A percentile compares a stretch with the other conserved stretches of the same genome.
These are phyloP conservation scores for Pseudanteris insignis DNA, from an alignment of 2,888 invertebrate species.

Conservation along the genomic window DNA sequence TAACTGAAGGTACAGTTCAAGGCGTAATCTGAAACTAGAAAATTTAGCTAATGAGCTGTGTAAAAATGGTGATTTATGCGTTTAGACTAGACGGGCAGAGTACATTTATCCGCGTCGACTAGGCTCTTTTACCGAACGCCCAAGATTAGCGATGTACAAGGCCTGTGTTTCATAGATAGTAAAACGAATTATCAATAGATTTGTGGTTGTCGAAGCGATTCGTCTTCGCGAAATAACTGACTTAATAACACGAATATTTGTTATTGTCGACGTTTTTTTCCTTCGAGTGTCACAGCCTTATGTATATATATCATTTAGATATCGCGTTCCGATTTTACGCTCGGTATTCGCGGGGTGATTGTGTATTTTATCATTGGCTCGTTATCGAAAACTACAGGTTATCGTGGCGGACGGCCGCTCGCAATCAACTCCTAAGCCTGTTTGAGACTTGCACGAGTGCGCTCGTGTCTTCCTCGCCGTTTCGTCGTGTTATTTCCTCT, in stretches of 20 bases:
- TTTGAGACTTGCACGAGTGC: slow-evolving; percentile 24
- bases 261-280: slow-evolving; percentile 16
- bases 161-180: slow-evolving; percentile 31
- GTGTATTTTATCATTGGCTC: slow-evolving; percentile 37
- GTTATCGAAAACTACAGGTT: slow-evolving; percentile 42
- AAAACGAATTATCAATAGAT: slow-evolving; percentile 33
- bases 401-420: slow-evolving; percentile 29
- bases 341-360: slow-evolving; percentile 9
- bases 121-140: slow-evolving; percentile 2
- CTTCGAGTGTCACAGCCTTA: slow-evolving; percentile 27
- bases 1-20: slow-evolving; percentile 21
- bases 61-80: slow-evolving; percentile 22
- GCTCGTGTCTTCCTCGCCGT: slow-evolving; percentile 27
- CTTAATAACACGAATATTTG: slow-evolving; percentile 35
- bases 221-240: slow-evolving; percentile 25
- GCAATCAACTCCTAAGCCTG: slow-evolving; percentile 41
- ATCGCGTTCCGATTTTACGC: slow-evolving; percentile 28
- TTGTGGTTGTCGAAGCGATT: slow-evolving; percentile 7
- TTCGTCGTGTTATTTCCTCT: slow-evolving; percentile 14
- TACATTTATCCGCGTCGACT: slow-evolving; percentile 6
- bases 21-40: slow-evolving; percentile 11
- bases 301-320: slow-evolving; percentile 32
- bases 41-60: slow-evolving; percentile 10
- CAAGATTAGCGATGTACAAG: slow-evolving; percentile 22
- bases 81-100: slow-evolving; percentile 1